Base-by-base conservation (phyloP, 1,140 invertebrate species). In the Colletes latitarsis region DNA sequence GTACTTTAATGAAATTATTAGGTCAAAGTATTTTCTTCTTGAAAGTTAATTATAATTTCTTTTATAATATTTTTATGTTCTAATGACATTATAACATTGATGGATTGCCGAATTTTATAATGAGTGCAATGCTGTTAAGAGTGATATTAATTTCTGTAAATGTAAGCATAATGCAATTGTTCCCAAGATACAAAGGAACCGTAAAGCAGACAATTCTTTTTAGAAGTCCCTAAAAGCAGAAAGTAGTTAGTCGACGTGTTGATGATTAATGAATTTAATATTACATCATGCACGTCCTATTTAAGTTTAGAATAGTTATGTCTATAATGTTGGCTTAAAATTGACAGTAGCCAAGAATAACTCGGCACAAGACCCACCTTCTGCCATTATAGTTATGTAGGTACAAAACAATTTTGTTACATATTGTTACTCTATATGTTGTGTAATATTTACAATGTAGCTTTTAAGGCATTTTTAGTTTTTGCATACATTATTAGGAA, bases 281-380 rank as follows among this genome's bases (percentile, higher is more conserved):
- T 89, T 88, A 58, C 78, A 79, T 80, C 83, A 85, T 88, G 66
- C 85, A 89, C 88, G 87, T 90, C 85, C 86, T 90, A 90, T 90
- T 87, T 90, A 87, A 88, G 83, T 83, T 79, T 87, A 90, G 83
- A 72, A 67, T 91, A 90, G 83, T 90, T 90, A 89, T 68, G 76
- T 90, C 77, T 89, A 84, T 89, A 89, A 84, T 84, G 84, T 91
- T 91, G 90, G 87, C 90, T 90, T 91, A 85, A 85, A 87, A 80
- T 87, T 87, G 90, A 91, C 90, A 89, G 90, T 90, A 88, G 89
- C 88, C 87, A 89, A 85, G 82, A 90, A 89, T 91, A 90, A 89
- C 90, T 91, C 89, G 87, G 88, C 90, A 90, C 88, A 90, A 85
- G 88, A 91, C 80, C 88, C 82, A 88, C 83, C 75, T 85, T 91